Conservation (phyloP, 2,113 vertebrate species). For the Nanorana parkeri region DNA sequence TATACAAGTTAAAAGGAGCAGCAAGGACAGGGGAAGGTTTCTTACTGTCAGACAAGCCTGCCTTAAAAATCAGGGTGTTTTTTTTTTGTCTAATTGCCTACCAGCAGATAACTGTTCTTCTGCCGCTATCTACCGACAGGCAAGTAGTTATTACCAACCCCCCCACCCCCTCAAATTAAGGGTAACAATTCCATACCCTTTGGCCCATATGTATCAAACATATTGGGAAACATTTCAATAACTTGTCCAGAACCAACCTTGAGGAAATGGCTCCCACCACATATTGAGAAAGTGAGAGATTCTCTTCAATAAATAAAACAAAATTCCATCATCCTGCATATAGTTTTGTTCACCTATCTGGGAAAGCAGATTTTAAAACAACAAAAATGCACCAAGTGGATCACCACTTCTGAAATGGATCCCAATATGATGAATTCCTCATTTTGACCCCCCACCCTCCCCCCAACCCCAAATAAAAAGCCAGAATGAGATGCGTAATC, state of each 20-base stretch:
- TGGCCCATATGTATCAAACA: constrained; percentile 32
- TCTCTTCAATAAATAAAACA: not conserved
- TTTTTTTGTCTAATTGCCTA: not conserved
- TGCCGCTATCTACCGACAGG: not conserved
- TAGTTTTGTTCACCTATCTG: not conserved
- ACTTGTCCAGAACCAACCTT: not conserved
- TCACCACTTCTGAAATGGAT: not conserved
- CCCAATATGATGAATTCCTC: constrained; percentile 60
- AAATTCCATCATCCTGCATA: not conserved
- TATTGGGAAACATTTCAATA: constrained; percentile 16
- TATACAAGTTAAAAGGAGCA: no score
- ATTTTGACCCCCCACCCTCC: constrained; percentile 63
- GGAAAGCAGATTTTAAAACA: not conserved
- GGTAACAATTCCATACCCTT: constrained; percentile 2
- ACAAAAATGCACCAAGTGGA: not conserved
- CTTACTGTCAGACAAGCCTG: no score
- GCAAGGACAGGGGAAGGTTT: no score
- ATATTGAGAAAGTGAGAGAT: not conserved
- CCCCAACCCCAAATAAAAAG: constrained; percentile 60
- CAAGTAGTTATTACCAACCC: not conserved
- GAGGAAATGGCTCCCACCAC: not conserved
- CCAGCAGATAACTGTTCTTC: not conserved
- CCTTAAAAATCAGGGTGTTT: not conserved
- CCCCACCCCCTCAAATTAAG: not conserved
- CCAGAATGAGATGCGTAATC: constrained; percentile 82